phyloP scores from a whole-genome alignment of 1,140 invertebrate species.

The Trichonephila inaurata region DNA sequence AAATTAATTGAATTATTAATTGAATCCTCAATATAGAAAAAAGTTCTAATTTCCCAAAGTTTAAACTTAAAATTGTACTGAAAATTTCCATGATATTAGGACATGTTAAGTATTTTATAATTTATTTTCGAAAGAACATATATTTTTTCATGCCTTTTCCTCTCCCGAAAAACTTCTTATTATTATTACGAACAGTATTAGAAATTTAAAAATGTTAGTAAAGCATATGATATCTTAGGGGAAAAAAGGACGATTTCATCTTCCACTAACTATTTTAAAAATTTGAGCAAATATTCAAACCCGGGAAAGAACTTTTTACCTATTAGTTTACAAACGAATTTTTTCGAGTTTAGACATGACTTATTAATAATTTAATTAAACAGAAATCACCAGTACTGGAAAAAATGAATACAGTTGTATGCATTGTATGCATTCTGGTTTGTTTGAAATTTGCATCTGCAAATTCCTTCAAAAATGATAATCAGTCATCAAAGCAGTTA shows the following conservation, averaged over 20 bases:
- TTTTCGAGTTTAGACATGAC: neutral
- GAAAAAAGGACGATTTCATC: neutral
- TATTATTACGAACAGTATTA: neutral
- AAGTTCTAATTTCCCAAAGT: too few species aligned
- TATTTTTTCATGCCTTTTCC: too few species aligned
- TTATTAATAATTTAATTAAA: neutral
- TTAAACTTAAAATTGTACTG: too few species aligned
- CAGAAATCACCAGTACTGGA: neutral
- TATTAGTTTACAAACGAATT: neutral
- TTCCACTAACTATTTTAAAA: too few species aligned
- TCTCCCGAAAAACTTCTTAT: neutral
- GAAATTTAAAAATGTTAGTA: neutral
- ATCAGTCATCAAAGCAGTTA: neutral
- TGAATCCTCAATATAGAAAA: too few species aligned
- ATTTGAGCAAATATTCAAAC: too few species aligned
- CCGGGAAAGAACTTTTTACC: neutral
- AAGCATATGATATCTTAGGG: neutral
- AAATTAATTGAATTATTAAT: too few species aligned
- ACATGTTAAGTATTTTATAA: too few species aligned
- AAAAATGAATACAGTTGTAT: neutral
- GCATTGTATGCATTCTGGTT: neutral
- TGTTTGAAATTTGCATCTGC: too few species aligned
- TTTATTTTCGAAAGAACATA: too few species aligned
- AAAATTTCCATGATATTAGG: too few species aligned
- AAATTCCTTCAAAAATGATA: neutral